Conservation (phyloP, 2,113 vertebrate genomes). For the Ailurus styani region DNA sequence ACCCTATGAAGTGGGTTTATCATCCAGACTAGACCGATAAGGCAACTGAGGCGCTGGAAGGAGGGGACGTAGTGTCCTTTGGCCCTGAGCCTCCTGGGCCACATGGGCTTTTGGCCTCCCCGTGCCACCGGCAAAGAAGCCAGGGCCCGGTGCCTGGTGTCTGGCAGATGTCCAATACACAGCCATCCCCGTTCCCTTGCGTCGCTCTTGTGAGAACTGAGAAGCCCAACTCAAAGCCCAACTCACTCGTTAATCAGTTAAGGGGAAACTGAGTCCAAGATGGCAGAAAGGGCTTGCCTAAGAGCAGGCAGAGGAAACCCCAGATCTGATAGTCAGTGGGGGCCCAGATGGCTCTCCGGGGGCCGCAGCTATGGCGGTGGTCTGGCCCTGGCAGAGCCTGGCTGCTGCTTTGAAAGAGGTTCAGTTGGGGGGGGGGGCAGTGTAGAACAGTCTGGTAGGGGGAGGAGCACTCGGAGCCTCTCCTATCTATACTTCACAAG, state of each 20-base stretch:
- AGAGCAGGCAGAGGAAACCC: neutral
- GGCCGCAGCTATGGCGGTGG: rapidly evolving
- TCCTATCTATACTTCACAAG: neutral
- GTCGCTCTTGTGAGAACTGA: neutral
- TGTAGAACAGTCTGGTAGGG: neutral
- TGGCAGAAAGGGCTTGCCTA: neutral
- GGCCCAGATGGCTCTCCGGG: neutral
- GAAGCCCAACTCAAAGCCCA: neutral
- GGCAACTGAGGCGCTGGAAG: neutral
- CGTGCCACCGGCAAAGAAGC: neutral
- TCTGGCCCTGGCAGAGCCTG: neutral
- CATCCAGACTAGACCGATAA: neutral
- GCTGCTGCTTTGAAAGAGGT: neutral
- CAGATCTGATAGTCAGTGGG: neutral
- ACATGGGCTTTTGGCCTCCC: neutral
- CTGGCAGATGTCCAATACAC: rapidly evolving
- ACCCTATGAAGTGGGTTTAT: neutral
- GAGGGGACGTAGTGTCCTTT: rapidly evolving
- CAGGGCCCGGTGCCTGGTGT: neutral
- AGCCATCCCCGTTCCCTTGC: rapidly evolving
- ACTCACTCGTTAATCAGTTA: neutral
- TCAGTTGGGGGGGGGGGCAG: rapidly evolving
- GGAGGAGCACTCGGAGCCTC: neutral
- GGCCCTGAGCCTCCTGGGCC: neutral
- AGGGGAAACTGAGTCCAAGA: neutral